Conservation (phyloP, 2,797 vertebrate genomes). For the Aldrovandia affinis region DNA sequence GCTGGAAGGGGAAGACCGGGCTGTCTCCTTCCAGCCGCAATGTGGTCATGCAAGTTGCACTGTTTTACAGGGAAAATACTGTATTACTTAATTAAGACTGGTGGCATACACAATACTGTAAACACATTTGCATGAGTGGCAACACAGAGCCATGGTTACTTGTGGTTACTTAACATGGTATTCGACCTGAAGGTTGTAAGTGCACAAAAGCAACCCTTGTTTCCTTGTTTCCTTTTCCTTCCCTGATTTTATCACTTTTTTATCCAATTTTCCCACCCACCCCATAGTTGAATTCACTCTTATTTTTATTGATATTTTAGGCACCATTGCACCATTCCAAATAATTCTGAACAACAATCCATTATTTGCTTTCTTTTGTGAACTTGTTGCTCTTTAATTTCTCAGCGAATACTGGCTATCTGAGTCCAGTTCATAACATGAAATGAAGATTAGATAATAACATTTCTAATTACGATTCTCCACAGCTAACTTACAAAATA, state of each 20-base stretch:
- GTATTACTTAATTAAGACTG: background rate
- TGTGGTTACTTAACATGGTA: background rate
- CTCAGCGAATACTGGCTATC: background rate
- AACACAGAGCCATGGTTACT: background rate
- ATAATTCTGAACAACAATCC: background rate
- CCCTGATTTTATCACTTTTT: background rate
- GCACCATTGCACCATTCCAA: no score
- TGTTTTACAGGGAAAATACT: background rate
- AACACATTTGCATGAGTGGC: background rate
- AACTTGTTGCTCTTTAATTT: background rate
- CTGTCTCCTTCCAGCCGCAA: conserved; percentile 9
- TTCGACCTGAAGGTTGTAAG: background rate
- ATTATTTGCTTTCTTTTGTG: background rate
- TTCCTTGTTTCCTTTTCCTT: conserved; percentile 26
- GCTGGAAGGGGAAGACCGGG: conserved; percentile 26
- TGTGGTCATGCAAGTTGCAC: conserved; percentile 3
- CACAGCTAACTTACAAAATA: no score
- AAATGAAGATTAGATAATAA: background rate
- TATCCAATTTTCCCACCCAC: conserved; percentile 23
- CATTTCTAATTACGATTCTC: background rate
- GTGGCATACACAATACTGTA: background rate
- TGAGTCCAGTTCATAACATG: background rate
- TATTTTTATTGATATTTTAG: background rate
- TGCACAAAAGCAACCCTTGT: conserved; percentile 27
- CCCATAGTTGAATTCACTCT: background rate